Evolutionary conservation across 64 coral and sea anemone genomes (phyloP), one percentile per base, ranked within the genome.

Genomic region (Dendronephthya gigantea): DNA sequence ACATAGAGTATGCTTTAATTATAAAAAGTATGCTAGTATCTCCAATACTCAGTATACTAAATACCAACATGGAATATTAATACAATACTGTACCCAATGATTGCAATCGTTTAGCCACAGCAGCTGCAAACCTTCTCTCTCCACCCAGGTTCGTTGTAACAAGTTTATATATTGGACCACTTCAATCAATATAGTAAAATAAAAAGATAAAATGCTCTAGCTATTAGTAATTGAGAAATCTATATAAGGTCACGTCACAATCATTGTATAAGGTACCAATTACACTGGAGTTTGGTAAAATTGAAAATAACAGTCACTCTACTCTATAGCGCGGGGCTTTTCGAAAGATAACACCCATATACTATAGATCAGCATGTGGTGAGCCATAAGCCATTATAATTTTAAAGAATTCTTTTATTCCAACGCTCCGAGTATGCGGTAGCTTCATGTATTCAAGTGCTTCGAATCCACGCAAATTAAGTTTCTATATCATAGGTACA

Each of bases 161-260:
- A 59, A 98, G 94, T 90, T 98, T 98, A 82, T 98, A 98, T 29
- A 98, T 59, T 56, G 94, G 94, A 29, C 92, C 94, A 85, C 94
- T 98, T 23, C 29, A 89, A 17, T 12, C 48, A 48, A 30, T 34
- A 85, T 31, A 49, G 19, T 19, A 49, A 40, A 82, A 35, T 1
- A 12, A 16, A 28, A 88, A 27, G 10, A 74, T 10, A 17, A 52
- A 52, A 52, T 52, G 50, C 23, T 52, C 13, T 1, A 16, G 50
- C 55, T 23, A 45, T 45, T 45, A 45, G 41, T 45, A 45, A 45
- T 45, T 4, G 4, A 6, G 11, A 45, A 45, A 45, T 45, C 41
- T 45, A 4, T 45, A 45, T n/a, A n/a, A n/a, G n/a, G n/a, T n/a
- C n/a, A n/a, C n/a, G n/a, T n/a, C n/a, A n/a, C n/a, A n/a, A n/a